Evolutionary conservation across 2,797 vertebrate species (phyloP).

Genomic region (Rhynchonycteris naso): DNA sequence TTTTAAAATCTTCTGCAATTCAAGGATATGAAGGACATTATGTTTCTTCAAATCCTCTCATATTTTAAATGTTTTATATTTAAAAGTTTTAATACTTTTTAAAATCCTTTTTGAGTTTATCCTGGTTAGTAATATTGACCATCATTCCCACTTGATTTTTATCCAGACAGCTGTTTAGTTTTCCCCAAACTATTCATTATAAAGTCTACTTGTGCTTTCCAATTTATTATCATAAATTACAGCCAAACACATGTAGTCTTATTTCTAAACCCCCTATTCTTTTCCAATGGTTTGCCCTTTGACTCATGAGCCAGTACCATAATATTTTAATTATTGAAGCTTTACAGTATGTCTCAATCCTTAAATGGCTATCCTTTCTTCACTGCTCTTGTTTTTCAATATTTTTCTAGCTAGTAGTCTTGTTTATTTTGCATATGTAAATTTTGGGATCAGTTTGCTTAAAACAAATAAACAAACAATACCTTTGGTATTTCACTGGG

Average conservation of each 20-base stretch:
- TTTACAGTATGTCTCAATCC: not conserved
- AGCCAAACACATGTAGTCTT: not conserved
- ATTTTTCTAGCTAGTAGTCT: not conserved
- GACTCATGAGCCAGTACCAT: not conserved
- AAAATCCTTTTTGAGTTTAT: not conserved
- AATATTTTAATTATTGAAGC: not conserved
- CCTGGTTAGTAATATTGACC: not conserved
- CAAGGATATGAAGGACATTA: not conserved
- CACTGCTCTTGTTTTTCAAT: not conserved
- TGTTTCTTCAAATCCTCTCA: not conserved
- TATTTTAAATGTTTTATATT: not conserved
- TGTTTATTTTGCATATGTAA: conserved; percentile 27
- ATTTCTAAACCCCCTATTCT: not conserved
- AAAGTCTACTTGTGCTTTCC: not conserved
- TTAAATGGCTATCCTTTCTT: not conserved
- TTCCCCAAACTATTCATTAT: not conserved
- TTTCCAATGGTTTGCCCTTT: not conserved
- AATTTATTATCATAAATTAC: not conserved
- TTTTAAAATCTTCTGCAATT: not conserved
- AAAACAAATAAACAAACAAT: not conserved
- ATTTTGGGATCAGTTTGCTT: not conserved
- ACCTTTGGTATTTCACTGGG: not conserved
- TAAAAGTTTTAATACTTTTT: not conserved
- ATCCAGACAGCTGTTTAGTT: not conserved
- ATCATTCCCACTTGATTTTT: not conserved